Evolutionary conservation across 2,797 vertebrate genomes (phyloP), one percentile per base, ranked within the genome.

Genomic region (Tolypeutes matacus): DNA sequence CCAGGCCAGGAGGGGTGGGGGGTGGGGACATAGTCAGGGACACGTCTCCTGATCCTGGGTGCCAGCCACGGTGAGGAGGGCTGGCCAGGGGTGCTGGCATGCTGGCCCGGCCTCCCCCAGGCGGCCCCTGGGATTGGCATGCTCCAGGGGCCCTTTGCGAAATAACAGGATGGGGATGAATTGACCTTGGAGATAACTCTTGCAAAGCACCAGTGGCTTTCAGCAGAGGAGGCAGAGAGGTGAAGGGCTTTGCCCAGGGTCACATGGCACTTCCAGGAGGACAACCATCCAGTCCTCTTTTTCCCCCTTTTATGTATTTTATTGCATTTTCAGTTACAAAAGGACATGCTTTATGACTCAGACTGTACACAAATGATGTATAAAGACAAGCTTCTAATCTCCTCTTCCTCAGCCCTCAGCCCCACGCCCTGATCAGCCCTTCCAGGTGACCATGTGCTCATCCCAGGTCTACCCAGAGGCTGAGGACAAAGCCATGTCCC

Each of bases 111-210:
- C 27, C 39, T 78, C 27, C 36, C 23, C 27, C 0, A 2, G 1
- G n/a, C 3, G 60, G 51, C 13, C 70, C 42, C 49, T 4, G 60
- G 36, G 27, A 34, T 15, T 29, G 17, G 65, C n/a, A 7, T 5
- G 14, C n/a, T 23, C 72, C 72, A 39, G 17, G 39, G 27, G 7
- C 18, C 62, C 34, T 21, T 7, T 34, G 31, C 31, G 5, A 67
- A 46, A 31, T 17, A 42, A 15, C 3, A 0, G 1, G 7, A 12
- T 20, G 20, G 10, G n/a, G 69, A 75, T 9, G 23, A 42, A 4
- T 39, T 15, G 46, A 3, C 25, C 39, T 36, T 13, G 29, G 23
- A 17, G 36, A 12, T 18, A 36, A 56, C 77, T 75, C 3, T 2
- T 34, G 31, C 58, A n/a, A 31, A 14, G 18, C 25, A 1, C 18